Evolutionary conservation across 2,113 vertebrate species (phyloP).

Genomic region (Protobothrops flavoviridis): DNA sequence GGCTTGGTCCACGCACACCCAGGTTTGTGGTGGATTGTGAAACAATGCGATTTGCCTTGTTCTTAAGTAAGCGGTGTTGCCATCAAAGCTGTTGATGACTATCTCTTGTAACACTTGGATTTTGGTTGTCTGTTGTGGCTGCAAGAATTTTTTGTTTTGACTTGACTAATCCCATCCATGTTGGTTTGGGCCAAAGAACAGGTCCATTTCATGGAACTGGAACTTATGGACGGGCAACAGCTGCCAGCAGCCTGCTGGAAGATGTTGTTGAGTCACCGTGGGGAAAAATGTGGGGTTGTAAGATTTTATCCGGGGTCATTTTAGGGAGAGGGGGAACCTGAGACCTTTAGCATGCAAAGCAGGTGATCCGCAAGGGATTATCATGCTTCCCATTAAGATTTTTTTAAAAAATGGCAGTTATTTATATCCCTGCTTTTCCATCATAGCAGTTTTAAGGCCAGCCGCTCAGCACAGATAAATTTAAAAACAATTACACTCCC

Average conservation of each 20-base stretch:
- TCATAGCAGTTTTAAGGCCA: not conserved
- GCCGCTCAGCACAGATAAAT: not conserved
- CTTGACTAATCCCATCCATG: not conserved
- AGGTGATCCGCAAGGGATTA: not conserved
- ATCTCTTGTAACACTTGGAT: not conserved
- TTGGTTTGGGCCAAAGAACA: not conserved
- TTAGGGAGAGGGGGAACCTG: not conserved
- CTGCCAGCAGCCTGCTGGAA: not conserved
- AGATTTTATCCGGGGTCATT: not conserved
- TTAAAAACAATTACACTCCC: not conserved
- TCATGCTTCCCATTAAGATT: not conserved
- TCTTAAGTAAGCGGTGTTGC: not conserved
- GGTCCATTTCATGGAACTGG: not conserved
- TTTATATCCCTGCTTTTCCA: not conserved
- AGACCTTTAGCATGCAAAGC: not conserved
- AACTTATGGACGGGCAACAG: accelerated
- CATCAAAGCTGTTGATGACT: not conserved
- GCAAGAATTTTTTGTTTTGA: not conserved
- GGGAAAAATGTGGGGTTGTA: not conserved
- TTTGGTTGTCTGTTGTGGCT: not conserved
- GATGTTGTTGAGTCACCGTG: not conserved
- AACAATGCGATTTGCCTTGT: not conserved
- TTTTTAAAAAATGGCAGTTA: not conserved
- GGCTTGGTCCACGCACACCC: not conserved
- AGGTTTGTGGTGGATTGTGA: not conserved